Evolutionary conservation across 1,140 invertebrate genomes (phyloP).

Genomic region (Heterodera carotae): DNA sequence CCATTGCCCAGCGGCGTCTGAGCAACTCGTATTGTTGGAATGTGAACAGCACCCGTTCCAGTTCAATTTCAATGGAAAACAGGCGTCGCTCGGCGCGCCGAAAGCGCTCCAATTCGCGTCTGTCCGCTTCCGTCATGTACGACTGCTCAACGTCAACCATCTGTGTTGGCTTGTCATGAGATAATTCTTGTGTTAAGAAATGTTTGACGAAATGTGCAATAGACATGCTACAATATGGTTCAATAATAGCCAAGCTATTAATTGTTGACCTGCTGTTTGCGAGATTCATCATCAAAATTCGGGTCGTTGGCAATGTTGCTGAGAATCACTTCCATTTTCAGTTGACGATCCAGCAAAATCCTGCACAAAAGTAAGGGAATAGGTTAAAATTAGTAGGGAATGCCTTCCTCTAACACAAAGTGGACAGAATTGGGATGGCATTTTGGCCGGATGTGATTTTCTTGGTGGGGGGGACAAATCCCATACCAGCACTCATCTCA

Average conservation of each 20-base stretch:
- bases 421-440: too few relatives aligned
- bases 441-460: too few relatives aligned
- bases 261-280: slow-evolving; percentile 44
- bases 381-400: too few relatives aligned
- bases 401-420: too few relatives aligned
- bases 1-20: slow-evolving; percentile 7
- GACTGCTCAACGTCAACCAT: slow-evolving; percentile 36
- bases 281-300: slow-evolving; percentile 41
- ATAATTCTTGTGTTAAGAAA: too few relatives aligned
- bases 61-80: slow-evolving; percentile 36
- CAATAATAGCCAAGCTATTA: too few relatives aligned
- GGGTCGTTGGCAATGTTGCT: slow-evolving; percentile 32
- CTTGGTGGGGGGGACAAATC: too few relatives aligned
- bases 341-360: slow-evolving; percentile 35
- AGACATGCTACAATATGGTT: not conserved
- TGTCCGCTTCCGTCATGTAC: slow-evolving; percentile 38
- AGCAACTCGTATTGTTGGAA: slow-evolving; percentile 38
- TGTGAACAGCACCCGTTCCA: slow-evolving; percentile 34
- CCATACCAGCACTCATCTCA: too few relatives aligned
- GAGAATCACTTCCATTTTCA: slow-evolving; percentile 45
- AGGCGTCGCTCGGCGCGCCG: slow-evolving; percentile 25
- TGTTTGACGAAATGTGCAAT: too few relatives aligned
- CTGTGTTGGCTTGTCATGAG: slow-evolving; percentile 1
- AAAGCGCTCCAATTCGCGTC: slow-evolving; percentile 25
- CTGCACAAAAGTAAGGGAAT: too few relatives aligned